Conservation (phyloP, 2,888 invertebrate species). For the Plebejus melissa region DNA sequence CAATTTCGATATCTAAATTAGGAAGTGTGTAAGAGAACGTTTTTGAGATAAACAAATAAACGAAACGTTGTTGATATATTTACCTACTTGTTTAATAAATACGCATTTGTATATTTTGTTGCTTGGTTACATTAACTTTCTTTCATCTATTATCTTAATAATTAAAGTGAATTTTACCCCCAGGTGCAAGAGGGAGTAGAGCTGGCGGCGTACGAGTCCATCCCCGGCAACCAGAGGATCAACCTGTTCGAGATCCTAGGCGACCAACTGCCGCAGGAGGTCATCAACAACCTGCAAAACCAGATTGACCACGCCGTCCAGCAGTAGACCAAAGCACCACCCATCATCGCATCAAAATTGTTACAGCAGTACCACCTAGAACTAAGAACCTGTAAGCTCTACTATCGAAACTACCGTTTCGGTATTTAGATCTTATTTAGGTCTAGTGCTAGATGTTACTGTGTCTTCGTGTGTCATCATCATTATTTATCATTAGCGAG, state of each 20-base stretch:
- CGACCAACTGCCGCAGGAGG: constrained; percentile 91
- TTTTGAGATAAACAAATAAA: no score
- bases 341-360: background rate
- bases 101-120: no score
- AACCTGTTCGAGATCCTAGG: constrained; percentile 91
- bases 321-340: constrained; percentile 49
- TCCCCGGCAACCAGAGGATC: constrained; percentile 90
- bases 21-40: no score
- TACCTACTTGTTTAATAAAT: no score
- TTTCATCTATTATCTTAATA: no score
- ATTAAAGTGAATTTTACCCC: no score
- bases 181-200: constrained; percentile 92
- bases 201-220: constrained; percentile 90
- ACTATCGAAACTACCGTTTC: background rate
- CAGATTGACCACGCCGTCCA: constrained; percentile 91
- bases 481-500: constrained; percentile 1
- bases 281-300: constrained; percentile 90
- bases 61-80: no score
- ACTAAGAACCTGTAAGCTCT: background rate
- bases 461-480: background rate
- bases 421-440: background rate
- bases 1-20: no score
- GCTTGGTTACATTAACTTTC: no score
- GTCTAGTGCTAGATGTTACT: background rate
- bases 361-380: background rate